phyloP scores from a whole-genome alignment of 2,888 invertebrate genomes.

The Bembecia ichneumoniformis region DNA sequence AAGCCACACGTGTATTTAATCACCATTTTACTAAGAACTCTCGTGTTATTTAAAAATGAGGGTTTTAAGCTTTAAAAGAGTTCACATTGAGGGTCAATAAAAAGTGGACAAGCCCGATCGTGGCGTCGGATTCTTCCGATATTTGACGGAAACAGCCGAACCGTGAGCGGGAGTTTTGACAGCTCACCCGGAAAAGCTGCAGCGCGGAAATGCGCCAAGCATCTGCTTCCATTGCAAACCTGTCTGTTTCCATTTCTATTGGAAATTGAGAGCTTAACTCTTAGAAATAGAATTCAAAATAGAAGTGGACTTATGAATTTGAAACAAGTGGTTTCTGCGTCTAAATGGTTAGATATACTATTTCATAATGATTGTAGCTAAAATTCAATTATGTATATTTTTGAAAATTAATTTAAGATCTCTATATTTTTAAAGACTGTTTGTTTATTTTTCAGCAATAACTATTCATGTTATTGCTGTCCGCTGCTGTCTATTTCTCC shows the following conservation, averaged over 20 bases:
- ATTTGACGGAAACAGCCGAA: constrained; percentile 45
- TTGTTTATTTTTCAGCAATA: too few species aligned
- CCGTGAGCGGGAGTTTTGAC: constrained; percentile 48
- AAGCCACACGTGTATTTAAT: constrained; percentile 24
- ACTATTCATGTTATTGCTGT: too few species aligned
- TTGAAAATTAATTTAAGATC: too few species aligned
- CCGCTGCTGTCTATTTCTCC: too few species aligned
- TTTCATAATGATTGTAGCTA: background rate
- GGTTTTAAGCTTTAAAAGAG: constrained; percentile 1
- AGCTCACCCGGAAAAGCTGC: constrained; percentile 57
- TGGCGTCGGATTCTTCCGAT: constrained; percentile 41
- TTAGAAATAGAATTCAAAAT: background rate
- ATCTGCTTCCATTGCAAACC: background rate
- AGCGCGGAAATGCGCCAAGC: constrained; percentile 33
- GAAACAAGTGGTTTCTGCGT: background rate
- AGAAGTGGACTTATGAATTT: background rate
- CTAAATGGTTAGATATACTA: background rate
- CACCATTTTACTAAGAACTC: background rate
- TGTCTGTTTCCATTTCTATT: background rate
- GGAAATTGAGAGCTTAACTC: background rate
- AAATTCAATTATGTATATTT: too few species aligned
- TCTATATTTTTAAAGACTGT: too few species aligned
- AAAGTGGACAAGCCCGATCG: constrained; percentile 20
- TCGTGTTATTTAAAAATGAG: background rate
- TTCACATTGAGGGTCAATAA: constrained; percentile 24